Conservation (phyloP, 1,140 invertebrate genomes). For the Cotesia chilonis region DNA sequence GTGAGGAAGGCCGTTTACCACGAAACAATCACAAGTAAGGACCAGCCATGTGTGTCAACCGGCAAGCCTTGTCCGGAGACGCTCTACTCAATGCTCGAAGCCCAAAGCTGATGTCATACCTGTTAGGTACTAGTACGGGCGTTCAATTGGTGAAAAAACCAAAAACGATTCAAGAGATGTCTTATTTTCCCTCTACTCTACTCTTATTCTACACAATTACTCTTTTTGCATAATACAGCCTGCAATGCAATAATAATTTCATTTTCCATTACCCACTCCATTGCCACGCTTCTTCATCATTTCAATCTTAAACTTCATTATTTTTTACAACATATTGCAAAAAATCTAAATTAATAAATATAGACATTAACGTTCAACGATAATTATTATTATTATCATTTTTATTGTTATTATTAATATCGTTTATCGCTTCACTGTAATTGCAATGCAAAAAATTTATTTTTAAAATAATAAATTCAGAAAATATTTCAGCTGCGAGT, state of each 20-base stretch:
- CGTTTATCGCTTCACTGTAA: too few relatives aligned
- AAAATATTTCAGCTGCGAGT: constrained; percentile 16
- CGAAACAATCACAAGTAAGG: constrained; percentile 32
- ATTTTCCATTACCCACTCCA: too few relatives aligned
- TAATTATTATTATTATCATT: too few relatives aligned
- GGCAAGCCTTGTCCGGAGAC: constrained; percentile 44
- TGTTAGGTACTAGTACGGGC: not conserved
- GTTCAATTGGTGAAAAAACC: constrained; percentile 31
- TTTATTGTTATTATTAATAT: too few relatives aligned
- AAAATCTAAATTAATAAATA: too few relatives aligned
- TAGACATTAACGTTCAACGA: not conserved
- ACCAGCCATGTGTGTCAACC: constrained; percentile 44
- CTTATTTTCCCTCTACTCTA: constrained; percentile 25
- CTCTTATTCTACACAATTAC: not conserved
- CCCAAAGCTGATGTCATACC: constrained; percentile 40
- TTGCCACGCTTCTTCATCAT: too few relatives aligned
- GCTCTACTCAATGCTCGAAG: constrained; percentile 26
- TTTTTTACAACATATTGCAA: too few relatives aligned
- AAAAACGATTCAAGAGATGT: constrained; percentile 14
- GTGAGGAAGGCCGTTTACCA: constrained; percentile 38
- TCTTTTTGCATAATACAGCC: not conserved
- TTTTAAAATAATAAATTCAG: not conserved
- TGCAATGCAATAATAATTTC: too few relatives aligned
- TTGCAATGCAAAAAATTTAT: too few relatives aligned
- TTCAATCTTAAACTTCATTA: too few relatives aligned